These are phyloP conservation scores for Eristalis intricaria DNA, from an alignment of 2,888 invertebrate genomes.

Conservation along the genomic window DNA sequence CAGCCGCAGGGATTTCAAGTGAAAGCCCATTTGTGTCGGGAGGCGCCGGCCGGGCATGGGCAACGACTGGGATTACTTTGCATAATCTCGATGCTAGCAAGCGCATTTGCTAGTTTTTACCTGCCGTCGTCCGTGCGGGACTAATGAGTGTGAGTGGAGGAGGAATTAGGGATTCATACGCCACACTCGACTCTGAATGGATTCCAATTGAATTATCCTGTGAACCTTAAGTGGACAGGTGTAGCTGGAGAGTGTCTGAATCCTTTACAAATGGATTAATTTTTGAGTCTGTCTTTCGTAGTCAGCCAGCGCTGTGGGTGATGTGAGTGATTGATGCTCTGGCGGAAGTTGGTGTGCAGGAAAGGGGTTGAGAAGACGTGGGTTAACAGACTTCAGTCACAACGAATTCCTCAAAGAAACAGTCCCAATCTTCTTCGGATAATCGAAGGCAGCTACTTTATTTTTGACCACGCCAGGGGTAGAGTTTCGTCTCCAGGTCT, in stretches of 20 bases:
- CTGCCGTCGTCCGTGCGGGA: neutral
- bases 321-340: no score
- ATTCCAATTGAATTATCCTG: slow-evolving; percentile 27
- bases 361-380: no score
- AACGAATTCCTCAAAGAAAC: no score
- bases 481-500: no score
- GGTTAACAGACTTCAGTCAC: no score
- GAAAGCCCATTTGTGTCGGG: slow-evolving; percentile 45
- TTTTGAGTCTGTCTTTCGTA: neutral
- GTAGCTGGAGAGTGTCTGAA: slow-evolving; percentile 1
- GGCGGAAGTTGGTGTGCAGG: no score
- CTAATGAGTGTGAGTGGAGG: slow-evolving; percentile 5
- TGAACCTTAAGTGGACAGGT: slow-evolving; percentile 7
- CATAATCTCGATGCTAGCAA: neutral
- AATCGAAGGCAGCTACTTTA: no score
- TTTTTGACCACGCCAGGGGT: no score
- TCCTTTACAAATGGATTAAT: neutral
- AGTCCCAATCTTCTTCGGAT: no score
- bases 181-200: slow-evolving; percentile 2
- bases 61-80: slow-evolving; percentile 19
- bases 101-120: neutral
- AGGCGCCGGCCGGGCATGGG: neutral
- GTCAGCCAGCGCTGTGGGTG: neutral
- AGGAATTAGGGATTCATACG: slow-evolving; percentile 15
- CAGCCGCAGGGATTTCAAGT: slow-evolving; percentile 23